A percentile compares a stretch with the other conserved stretches of the same genome.
Conservation (phyloP, 2,113 vertebrate genomes). For the Pavo muticus region DNA sequence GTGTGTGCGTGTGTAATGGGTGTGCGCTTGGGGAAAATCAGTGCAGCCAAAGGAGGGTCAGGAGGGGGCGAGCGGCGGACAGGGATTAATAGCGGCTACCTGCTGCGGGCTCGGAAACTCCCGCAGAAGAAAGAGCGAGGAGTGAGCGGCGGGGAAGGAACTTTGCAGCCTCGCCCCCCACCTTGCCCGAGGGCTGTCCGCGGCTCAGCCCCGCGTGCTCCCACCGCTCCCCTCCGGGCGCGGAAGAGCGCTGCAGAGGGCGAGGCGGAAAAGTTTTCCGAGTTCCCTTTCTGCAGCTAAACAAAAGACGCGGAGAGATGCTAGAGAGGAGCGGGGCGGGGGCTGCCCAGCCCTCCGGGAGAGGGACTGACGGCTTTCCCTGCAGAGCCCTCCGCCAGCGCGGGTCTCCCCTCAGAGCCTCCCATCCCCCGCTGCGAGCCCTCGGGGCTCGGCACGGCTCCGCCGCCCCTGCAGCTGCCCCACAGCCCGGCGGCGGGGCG, state of each 20-base stretch:
- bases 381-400: neutral
- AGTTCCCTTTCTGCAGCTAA: neutral
- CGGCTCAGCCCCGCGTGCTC: neutral
- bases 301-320: neutral
- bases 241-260: neutral
- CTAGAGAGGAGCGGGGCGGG: neutral
- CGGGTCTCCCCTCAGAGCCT: no score
- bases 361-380: neutral
- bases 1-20: neutral
- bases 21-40: neutral
- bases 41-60: neutral
- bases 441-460: neutral
- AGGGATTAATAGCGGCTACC: neutral
- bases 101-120: slow-evolving; percentile 17
- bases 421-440: neutral
- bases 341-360: neutral
- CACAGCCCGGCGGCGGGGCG: no score
- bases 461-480: neutral
- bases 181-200: neutral
- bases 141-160: neutral
- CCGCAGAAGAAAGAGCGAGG: neutral
- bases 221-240: neutral
- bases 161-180: neutral
- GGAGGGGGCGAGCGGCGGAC: slow-evolving; percentile 53
- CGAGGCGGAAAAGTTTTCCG: slow-evolving; percentile 17